Base-by-base conservation (phyloP, 2,797 vertebrate species). In the Muraenolepis orangiensis region DNA sequence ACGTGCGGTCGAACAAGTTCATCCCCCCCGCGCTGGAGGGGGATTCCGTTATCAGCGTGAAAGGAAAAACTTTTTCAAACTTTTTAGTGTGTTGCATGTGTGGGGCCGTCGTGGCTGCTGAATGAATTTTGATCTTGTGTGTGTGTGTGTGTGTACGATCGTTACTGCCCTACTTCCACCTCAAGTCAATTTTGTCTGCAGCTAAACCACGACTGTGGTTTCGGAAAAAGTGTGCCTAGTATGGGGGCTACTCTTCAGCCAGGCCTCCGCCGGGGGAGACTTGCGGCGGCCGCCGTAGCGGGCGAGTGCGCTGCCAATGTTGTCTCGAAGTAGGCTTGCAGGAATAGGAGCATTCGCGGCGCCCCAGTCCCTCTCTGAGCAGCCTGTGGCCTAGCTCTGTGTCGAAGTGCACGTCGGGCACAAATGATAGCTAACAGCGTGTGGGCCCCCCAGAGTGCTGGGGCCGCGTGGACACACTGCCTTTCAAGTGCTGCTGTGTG, bases 231-330 rank as follows among this genome's bases (percentile, higher is more conserved):
- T 57, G 46, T 42, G 40, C 4, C 13, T 16, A n/a, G 40, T 42
- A 12, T 7, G 38, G 3, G 32, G 8, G 32, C 6, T 40, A 10
- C 38, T 81, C 72, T 73, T 86, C 75, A 81, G 84, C 46, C 46
- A 12, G 64, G 76, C 67, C 23, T 64, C 77, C 74, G n/a, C n/a
- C n/a, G n/a, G 81, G 84, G 76, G 86, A 85, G 84, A 64, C 86
- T 68, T 81, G 83, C 74, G 82, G 88, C 79, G 68, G 69, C 76
- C 76, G 64, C 74, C 73, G 74, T 85, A 83, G 84, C 85, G 84
- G 77, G 84, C 74, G 86, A 80, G 82, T 84, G 77, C 82, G 32
- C 76, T 80, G 83, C 23, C 85, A 87, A 69, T 84, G 74, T 79
- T 79, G 42, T 87, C 86, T 81, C 86, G 84, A 38, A 23, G 0